Evolutionary conservation across 2,113 vertebrate species (phyloP), one percentile per base, ranked within the genome.

Genomic region (Rhinolophus ferrumequinum): DNA sequence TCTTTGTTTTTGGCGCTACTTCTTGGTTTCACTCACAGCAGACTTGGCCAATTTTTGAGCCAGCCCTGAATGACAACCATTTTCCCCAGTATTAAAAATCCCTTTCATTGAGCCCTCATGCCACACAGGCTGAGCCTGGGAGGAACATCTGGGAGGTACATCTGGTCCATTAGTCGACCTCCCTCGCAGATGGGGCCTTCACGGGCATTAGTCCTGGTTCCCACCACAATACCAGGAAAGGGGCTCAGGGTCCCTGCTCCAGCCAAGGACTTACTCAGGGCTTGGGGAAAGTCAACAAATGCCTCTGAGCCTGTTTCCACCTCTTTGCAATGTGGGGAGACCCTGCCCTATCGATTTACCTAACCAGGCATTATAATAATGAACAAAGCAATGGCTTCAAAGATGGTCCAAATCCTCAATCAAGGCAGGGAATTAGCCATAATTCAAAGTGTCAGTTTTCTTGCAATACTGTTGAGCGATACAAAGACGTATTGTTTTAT

Each of bases 11-110:
- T 54, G n/a, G n/a, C 52, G 11, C 41, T 35, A 8, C 33, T 77
- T 88, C 41, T 83, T 84, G 38, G 81, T 81, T 82, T 91, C 30
- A 44, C 50, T 89, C 93, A 94, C 15, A 58, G 60, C 8, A 44
- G 44, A 93, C 38, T 66, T 62, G 24, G 91, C 77, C 75, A 66
- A 54, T 62, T 93, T 87, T 69, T 62, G 80, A 89, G 93, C 75
- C 77, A 97, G 33, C 30, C 62, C 28, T 87, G 67, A 94, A 76
- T 90, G 73, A 95, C 73, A 54, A 70, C 66, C 41, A 88, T 92
- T 97, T 96, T 93, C 91, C 94, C 44, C 9, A 28, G 88, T 38
- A 85, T 97, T 33, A 83, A 95, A 97, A 82, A 60, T 66, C 62
- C 69, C 10, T 60, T 96, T 64, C 54, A 69, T 44, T 47, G 41